These are phyloP conservation scores for Pseudomyrmex gracilis DNA, from an alignment of 1,140 invertebrate species.

Conservation along the genomic window DNA sequence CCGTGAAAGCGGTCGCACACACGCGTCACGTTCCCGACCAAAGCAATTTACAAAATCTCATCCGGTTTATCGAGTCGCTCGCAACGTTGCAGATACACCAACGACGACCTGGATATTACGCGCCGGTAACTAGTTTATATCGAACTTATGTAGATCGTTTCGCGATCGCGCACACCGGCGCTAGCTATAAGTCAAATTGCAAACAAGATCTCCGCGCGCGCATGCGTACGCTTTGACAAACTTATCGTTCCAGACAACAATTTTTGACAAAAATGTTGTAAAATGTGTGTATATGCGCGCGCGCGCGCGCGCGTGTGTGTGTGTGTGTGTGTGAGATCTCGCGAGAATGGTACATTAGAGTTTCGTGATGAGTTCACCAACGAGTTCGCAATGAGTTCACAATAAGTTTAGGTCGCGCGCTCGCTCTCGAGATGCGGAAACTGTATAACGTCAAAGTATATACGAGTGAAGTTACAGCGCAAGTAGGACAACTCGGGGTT, in stretches of 20 bases:
- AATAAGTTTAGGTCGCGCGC: constrained; percentile 37
- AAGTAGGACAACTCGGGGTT: background rate
- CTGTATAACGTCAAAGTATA: background rate
- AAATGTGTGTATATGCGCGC: background rate
- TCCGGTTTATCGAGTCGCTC: constrained; percentile 73
- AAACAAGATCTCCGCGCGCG: background rate
- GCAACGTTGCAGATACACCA: constrained; percentile 36
- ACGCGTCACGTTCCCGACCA: background rate
- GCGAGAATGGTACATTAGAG: constrained; percentile 19
- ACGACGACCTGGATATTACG: constrained; percentile 26
- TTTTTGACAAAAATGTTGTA: constrained; percentile 22
- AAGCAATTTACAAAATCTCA: constrained; percentile 73
- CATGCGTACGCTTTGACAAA: background rate
- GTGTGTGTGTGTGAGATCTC: background rate
- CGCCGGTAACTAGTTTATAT: constrained; percentile 49
- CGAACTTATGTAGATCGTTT: constrained; percentile 23
- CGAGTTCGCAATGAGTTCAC: constrained; percentile 41
- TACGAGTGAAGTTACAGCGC: constrained; percentile 2
- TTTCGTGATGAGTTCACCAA: background rate
- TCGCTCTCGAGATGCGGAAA: background rate
- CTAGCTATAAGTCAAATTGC: background rate
- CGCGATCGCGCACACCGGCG: constrained; percentile 8
- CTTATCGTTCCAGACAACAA: background rate
- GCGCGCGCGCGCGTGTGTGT: too few relatives aligned
- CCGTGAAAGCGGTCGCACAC: constrained; percentile 34